phyloP scores from a whole-genome alignment of 1,140 invertebrate genomes.

The Eriosoma lanigerum region DNA sequence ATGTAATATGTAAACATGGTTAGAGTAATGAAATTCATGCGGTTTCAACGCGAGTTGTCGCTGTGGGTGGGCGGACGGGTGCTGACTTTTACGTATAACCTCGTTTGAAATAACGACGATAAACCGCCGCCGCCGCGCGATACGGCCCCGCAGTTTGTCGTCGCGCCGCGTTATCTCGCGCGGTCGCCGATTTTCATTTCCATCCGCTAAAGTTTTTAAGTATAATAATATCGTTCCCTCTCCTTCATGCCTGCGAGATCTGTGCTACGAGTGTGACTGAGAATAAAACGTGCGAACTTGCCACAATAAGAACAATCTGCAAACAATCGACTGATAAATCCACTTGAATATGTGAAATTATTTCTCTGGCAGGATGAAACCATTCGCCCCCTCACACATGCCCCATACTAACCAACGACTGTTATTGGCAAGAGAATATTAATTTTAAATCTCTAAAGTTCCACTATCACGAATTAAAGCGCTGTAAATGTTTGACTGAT shows the following conservation, averaged over 20 bases:
- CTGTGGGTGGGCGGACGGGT: background rate
- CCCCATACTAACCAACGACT: no score
- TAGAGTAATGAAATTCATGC: constrained; percentile 43
- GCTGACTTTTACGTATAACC: background rate
- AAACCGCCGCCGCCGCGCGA: background rate
- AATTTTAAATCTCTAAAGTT: no score
- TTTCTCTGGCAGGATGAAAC: no score
- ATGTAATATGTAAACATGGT: background rate
- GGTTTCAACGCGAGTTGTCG: background rate
- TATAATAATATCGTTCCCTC: background rate
- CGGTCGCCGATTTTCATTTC: background rate
- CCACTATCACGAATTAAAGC: no score
- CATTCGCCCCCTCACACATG: no score
- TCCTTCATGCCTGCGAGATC: background rate
- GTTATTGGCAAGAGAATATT: no score
- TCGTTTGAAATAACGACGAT: constrained; percentile 33
- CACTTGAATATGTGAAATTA: no score
- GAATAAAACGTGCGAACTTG: background rate
- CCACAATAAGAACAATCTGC: no score
- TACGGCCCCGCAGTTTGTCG: background rate
- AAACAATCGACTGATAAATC: no score
- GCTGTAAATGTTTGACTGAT: no score
- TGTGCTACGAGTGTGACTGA: background rate
- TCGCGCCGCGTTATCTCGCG: background rate
- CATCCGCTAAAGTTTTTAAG: constrained; percentile 1